These are phyloP conservation scores for Corythaixoides concolor DNA, from an alignment of 2,113 vertebrate species.

Conservation along the genomic window DNA sequence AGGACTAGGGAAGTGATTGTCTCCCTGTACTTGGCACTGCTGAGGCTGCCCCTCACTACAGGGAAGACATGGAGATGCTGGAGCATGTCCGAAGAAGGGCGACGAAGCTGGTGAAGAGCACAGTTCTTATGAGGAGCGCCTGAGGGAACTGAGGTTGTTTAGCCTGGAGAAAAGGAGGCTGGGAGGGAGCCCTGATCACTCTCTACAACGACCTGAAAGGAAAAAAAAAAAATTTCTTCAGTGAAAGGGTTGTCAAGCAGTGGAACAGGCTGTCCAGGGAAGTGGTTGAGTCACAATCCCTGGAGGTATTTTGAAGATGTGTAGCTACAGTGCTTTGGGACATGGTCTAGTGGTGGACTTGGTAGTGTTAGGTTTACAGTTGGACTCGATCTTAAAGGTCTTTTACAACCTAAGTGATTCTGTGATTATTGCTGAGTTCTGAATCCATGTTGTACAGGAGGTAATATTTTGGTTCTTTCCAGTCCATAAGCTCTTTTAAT, in stretches of 20 bases:
- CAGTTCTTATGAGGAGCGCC: neutral
- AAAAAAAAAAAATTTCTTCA: neutral
- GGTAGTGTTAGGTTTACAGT: neutral
- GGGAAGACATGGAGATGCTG: neutral
- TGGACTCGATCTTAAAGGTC: accelerated
- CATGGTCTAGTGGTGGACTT: neutral
- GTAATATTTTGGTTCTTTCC: neutral
- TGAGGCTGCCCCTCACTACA: neutral
- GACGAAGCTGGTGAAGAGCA: accelerated
- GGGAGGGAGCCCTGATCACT: no score
- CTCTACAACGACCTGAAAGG: no score
- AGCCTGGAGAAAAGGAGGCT: neutral
- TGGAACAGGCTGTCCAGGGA: neutral
- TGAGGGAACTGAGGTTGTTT: neutral
- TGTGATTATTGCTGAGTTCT: neutral
- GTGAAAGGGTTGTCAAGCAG: neutral
- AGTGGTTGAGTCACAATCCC: neutral
- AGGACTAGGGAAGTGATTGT: accelerated
- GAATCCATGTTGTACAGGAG: neutral
- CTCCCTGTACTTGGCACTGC: accelerated
- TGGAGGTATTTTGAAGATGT: neutral
- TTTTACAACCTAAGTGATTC: neutral
- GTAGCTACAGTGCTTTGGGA: no score
- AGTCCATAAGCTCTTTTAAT: neutral
- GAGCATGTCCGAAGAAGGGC: accelerated